These are phyloP conservation scores for Charina bottae DNA, from an alignment of 2,113 vertebrate genomes.

Conservation along the genomic window DNA sequence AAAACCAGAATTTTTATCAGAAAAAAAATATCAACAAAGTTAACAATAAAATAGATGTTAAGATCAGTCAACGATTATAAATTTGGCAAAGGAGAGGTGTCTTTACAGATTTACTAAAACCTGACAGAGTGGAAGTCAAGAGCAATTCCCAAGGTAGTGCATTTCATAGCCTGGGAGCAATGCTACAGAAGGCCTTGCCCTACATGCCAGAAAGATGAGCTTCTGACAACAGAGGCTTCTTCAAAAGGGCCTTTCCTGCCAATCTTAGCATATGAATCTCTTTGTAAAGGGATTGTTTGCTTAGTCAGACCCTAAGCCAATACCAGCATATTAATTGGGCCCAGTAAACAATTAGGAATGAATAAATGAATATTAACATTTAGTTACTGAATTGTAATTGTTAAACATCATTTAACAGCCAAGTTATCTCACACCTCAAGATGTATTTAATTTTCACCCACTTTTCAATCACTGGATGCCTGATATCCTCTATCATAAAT, in stretches of 20 bases:
- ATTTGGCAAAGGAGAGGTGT: not conserved
- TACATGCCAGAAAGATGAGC: not conserved
- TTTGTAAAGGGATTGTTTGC: not conserved
- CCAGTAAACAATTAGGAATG: not conserved
- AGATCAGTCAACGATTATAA: not conserved
- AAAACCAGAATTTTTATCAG: no score
- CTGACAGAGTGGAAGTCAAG: not conserved
- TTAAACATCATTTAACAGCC: conserved; percentile 12
- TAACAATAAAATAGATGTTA: not conserved
- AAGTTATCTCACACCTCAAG: conserved; percentile 9
- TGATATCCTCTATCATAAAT: conserved; percentile 42
- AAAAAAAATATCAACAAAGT: not conserved
- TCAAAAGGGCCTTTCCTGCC: not conserved
- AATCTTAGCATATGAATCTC: not conserved
- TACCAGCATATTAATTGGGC: not conserved
- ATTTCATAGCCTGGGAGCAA: not conserved
- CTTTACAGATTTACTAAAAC: not conserved
- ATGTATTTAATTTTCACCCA: conserved; percentile 26
- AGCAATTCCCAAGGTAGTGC: not conserved
- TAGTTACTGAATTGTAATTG: conserved; percentile 16
- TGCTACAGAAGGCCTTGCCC: not conserved
- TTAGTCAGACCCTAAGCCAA: not conserved
- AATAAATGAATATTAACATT: conserved; percentile 16
- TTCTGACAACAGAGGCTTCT: not conserved
- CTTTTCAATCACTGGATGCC: not conserved